These are phyloP conservation scores for Drosophila orosa DNA, from an alignment of 1,140 invertebrate genomes.

Conservation along the genomic window DNA sequence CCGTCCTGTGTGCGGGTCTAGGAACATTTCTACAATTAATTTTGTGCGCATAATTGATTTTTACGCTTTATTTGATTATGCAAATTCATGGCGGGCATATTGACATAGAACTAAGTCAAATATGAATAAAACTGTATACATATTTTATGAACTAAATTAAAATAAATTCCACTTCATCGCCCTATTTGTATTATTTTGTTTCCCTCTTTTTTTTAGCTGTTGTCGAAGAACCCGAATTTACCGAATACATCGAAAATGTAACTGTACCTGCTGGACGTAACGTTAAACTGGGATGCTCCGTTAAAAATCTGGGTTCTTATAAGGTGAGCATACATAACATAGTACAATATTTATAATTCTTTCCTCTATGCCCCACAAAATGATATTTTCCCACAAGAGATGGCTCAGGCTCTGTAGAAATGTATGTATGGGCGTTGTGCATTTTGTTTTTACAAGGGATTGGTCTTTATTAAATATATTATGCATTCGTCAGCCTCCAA, in stretches of 20 bases:
- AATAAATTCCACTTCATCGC: constrained; percentile 4
- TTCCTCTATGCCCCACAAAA: too few species aligned
- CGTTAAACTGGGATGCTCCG: constrained; percentile 94
- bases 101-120: constrained; percentile 36
- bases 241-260: constrained; percentile 89
- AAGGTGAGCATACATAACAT: constrained; percentile 86
- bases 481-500: not conserved
- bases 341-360: too few species aligned
- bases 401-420: too few species aligned
- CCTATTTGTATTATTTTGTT: not conserved
- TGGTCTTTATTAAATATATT: too few species aligned
- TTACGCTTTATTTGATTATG: constrained; percentile 67
- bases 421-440: too few species aligned
- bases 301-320: constrained; percentile 94
- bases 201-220: constrained; percentile 86
- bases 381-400: too few species aligned
- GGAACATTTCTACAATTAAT: constrained; percentile 56
- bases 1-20: not conserved
- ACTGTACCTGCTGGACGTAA: constrained; percentile 92
- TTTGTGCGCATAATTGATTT: constrained; percentile 60
- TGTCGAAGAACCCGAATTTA: constrained; percentile 88
- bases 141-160: constrained; percentile 60
- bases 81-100: constrained; percentile 38
- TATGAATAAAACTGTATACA: constrained; percentile 36
- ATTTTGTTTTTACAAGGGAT: too few species aligned